These are phyloP conservation scores for Ommatoiulus sabulosus DNA, from an alignment of 2,888 invertebrate genomes.

Conservation along the genomic window DNA sequence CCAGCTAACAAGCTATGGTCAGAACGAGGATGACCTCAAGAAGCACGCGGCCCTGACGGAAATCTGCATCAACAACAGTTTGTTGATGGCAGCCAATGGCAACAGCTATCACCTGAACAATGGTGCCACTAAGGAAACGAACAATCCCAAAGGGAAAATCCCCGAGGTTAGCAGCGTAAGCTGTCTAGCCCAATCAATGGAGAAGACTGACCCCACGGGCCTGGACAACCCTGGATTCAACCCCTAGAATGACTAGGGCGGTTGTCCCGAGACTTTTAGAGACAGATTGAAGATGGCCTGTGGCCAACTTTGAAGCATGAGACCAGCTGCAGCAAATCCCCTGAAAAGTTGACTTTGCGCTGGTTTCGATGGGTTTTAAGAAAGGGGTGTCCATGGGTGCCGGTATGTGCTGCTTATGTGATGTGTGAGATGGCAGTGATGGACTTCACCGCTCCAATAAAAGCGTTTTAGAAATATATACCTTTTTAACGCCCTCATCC, in stretches of 20 bases:
- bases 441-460: too few relatives aligned
- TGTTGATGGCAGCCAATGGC: neutral
- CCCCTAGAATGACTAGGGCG: neutral
- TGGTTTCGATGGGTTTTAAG: too few relatives aligned
- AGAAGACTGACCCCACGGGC: neutral
- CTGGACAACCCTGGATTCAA: neutral
- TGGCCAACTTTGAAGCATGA: neutral
- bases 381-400: too few relatives aligned
- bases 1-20: constrained; percentile 10
- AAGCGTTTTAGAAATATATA: too few relatives aligned
- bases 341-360: too few relatives aligned
- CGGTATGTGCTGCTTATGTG: too few relatives aligned
- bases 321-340: too few relatives aligned
- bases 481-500: too few relatives aligned
- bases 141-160: neutral
- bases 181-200: neutral
- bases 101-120: constrained; percentile 2
- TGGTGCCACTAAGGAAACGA: neutral
- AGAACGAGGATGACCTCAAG: neutral
- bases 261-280: neutral
- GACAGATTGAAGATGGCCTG: neutral
- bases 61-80: neutral
- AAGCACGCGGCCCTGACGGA: neutral
- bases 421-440: too few relatives aligned
- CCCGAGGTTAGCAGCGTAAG: neutral